These are phyloP conservation scores for Pectinophora gossypiella DNA, from an alignment of 1,140 invertebrate species.

Conservation along the genomic window DNA sequence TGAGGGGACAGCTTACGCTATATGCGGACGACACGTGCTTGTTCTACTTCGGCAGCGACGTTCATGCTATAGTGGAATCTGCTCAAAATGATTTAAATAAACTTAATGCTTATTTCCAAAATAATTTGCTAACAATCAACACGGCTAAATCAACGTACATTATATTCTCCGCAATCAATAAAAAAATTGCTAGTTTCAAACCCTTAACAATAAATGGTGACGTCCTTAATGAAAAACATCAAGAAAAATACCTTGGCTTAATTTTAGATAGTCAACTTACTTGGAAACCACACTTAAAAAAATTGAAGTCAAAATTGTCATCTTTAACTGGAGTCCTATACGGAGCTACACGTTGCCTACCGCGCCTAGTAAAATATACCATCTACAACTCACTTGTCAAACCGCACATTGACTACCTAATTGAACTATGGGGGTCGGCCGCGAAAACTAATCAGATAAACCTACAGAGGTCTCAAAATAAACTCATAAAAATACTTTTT, in stretches of 20 bases:
- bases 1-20: neutral
- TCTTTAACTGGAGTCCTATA: neutral
- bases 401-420: neutral
- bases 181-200: neutral
- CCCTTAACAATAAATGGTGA: neutral
- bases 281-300: neutral
- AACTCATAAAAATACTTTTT: constrained; percentile 3
- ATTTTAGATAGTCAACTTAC: neutral
- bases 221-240: neutral
- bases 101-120: neutral
- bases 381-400: neutral
- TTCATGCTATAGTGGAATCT: neutral
- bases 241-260: neutral
- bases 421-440: neutral
- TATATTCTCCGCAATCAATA: neutral
- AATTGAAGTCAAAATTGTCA: neutral
- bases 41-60: neutral
- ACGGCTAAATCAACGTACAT: neutral
- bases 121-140: neutral
- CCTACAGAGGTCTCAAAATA: neutral
- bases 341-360: neutral
- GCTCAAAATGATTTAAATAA: neutral
- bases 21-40: constrained; percentile 2
- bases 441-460: neutral
- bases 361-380: neutral